Base-by-base conservation (phyloP, 2,113 vertebrate genomes). In the Damaliscus lunatus region DNA sequence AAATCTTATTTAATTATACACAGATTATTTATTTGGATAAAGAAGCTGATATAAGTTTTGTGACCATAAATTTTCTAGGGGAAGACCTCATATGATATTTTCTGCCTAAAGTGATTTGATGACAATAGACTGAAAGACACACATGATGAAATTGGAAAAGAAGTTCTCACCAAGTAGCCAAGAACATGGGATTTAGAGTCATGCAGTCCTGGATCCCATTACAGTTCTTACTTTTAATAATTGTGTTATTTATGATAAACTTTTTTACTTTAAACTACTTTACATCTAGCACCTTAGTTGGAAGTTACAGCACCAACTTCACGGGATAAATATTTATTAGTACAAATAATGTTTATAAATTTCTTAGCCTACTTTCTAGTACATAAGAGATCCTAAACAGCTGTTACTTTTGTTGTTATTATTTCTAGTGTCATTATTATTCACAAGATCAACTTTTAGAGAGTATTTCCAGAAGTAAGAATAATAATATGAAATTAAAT, bases 221-320 rank as follows among this genome's bases (percentile, higher is more conserved):
- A 29, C 3, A 12, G 5, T 16, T 57, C 33, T 59, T 21, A n/a
- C 36, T 88, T 36, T 57, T 59, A 89, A 31, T 89, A 71, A 36
- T 3, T 29, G 0, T 29, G 55, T 48, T 25, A 53, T 36, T 83
- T 64, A 6, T 29, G 40, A 29, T 59, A 33, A 97, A 71, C 33
- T 19, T 67, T n/a, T 19, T 67, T 67, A 67, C n/a, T 71, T 40
- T 71, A 40, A 40, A 62, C 19, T 86, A 60, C 48, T 62, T 88
- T 93, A 48, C 40, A 90, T 95, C 40, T 93, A 74, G 74, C 80
- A 91, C 11, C 46, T 97, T 97, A 87, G 92, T 94, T 50, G 33
- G 29, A 95, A 50, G 6, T 90, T 53, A n/a, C 11, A 25, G 48
- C 52, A 19, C 31, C 16, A 80, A 3, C 6, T 19, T 67, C 19